phyloP scores from a whole-genome alignment of 2,797 vertebrate species.

The Hydrophis major region DNA sequence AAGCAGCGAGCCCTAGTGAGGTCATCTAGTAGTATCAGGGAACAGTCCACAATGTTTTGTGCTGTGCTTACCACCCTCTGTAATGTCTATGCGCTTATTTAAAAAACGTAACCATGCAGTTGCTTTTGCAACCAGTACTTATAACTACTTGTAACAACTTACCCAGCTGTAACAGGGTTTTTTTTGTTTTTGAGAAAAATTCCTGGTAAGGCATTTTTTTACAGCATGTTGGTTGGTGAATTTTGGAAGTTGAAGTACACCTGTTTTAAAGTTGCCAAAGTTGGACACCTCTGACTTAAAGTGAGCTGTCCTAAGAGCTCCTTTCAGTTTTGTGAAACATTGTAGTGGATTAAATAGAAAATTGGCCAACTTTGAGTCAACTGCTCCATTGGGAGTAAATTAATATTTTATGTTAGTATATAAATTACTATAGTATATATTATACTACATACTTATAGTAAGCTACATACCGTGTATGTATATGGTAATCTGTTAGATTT shows the following conservation, averaged over 20 bases:
- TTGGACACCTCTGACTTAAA: not conserved
- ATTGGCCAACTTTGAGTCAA: no score
- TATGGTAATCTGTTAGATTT: accelerated
- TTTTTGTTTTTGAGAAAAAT: not conserved
- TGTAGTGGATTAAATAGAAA: not conserved
- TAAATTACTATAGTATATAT: not conserved
- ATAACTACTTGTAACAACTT: not conserved
- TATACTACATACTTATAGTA: not conserved
- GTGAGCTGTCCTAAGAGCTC: not conserved
- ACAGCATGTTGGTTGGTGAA: not conserved
- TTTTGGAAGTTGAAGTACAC: not conserved
- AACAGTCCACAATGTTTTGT: no score
- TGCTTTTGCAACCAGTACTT: not conserved
- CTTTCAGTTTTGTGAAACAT: not conserved
- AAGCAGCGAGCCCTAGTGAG: no score
- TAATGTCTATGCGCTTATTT: not conserved
- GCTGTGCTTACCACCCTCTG: no score
- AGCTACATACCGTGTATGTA: not conserved
- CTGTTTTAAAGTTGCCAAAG: not conserved
- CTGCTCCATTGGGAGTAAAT: not conserved
- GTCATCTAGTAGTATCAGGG: no score
- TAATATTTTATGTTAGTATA: not conserved
- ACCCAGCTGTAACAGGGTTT: not conserved
- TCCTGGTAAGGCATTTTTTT: not conserved
- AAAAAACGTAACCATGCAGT: not conserved